Evolutionary conservation across 2,888 invertebrate genomes (phyloP).

Genomic region (Tricholauxania praeusta): DNA sequence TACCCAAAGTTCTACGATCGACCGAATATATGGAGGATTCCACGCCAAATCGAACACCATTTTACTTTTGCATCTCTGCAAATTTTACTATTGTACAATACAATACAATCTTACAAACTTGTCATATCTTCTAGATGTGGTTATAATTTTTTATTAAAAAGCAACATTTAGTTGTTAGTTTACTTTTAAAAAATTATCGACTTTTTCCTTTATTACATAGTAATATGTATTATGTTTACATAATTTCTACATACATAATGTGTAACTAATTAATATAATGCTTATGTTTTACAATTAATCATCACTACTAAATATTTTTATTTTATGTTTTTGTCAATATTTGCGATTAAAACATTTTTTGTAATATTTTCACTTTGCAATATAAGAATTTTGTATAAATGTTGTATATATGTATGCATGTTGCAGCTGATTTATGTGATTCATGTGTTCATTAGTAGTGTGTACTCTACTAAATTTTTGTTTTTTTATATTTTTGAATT

Average conservation of each 20-base stretch:
- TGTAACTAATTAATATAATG: conserved; percentile 47
- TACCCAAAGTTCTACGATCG: too few species aligned
- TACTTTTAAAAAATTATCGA: conserved; percentile 67
- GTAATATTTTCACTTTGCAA: conserved; percentile 34
- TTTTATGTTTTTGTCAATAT: conserved; percentile 29
- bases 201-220: conserved; percentile 61
- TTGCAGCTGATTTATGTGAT: not conserved
- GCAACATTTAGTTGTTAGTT: conserved; percentile 44
- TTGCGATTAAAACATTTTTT: conserved; percentile 25
- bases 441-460: not conserved
- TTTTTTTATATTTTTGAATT: conserved; percentile 31
- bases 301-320: conserved; percentile 34
- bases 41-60: too few species aligned
- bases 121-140: too few species aligned
- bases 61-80: too few species aligned
- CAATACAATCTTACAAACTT: too few species aligned
- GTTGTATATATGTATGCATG: conserved; percentile 24
- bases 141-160: too few species aligned
- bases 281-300: conserved; percentile 37
- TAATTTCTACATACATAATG: conserved; percentile 54
- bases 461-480: not conserved
- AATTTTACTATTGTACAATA: too few species aligned
- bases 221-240: conserved; percentile 50
- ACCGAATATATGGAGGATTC: too few species aligned
- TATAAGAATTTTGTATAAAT: conserved; percentile 35